A percentile compares a stretch with the other conserved stretches of the same genome.
phyloP scores from a whole-genome alignment of 2,113 vertebrate genomes.

The Atlantisia rogersi region DNA sequence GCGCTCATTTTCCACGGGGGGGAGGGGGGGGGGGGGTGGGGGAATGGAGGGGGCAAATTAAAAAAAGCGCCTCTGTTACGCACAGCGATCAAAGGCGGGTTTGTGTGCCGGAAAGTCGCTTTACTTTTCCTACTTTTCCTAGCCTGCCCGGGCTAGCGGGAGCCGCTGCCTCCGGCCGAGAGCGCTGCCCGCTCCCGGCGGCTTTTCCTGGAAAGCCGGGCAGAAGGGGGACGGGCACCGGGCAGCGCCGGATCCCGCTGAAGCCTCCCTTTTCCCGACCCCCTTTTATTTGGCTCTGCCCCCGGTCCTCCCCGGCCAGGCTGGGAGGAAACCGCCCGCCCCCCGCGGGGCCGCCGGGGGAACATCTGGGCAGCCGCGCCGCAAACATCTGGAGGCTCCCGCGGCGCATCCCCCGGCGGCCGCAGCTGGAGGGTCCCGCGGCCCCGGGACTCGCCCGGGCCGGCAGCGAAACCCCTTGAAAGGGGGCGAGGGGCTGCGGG shows the following conservation, averaged over 20 bases:
- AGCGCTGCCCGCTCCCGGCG: not conserved
- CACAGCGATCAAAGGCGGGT: not conserved
- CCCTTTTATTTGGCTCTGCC: not conserved
- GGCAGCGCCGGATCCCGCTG: not conserved
- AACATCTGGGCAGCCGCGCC: slow-evolving; percentile 70
- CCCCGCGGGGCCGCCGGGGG: slow-evolving; percentile 32
- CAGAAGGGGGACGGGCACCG: not conserved
- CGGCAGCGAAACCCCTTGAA: not conserved
- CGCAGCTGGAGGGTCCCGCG: not conserved
- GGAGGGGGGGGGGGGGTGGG: too few relatives aligned
- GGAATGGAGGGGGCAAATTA: not conserved
- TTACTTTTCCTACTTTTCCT: not conserved
- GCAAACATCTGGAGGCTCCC: slow-evolving; percentile 58
- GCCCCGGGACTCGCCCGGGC: not conserved
- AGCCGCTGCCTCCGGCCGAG: not conserved
- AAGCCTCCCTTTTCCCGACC: not conserved
- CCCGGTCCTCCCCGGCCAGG: not conserved
- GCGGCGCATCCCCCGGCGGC: not conserved
- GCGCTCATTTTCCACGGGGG: not conserved
- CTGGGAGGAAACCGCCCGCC: not conserved
- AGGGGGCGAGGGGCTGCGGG: not conserved
- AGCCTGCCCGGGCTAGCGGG: not conserved
- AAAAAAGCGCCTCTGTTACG: not conserved
- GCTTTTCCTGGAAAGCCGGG: not conserved
- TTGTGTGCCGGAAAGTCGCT: not conserved